Conservation (phyloP, 1,140 invertebrate species). For the Coelopa frigida region DNA sequence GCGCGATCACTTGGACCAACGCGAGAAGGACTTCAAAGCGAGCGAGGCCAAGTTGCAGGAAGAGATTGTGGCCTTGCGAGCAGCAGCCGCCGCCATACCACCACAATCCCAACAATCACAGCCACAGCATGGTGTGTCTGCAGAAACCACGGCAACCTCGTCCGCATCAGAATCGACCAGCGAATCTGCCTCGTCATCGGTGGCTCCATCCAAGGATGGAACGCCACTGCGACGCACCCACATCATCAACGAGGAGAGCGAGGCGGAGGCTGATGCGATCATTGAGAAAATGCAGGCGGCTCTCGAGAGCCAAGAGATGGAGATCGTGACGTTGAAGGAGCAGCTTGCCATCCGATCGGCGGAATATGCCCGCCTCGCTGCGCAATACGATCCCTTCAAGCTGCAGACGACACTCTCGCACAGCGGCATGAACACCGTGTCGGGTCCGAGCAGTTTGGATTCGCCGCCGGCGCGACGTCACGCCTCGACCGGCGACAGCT, state of each 20-base stretch:
- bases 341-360: conserved; percentile 51
- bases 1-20: conserved; percentile 55
- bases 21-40: conserved; percentile 52
- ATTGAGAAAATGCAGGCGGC: conserved; percentile 48
- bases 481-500: conserved; percentile 1
- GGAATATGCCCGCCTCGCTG: conserved; percentile 41
- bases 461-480: conserved; percentile 19
- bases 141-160: conserved; percentile 9
- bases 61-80: conserved; percentile 40
- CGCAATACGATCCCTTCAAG: conserved; percentile 43
- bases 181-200: neutral
- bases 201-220: conserved; percentile 7
- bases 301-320: conserved; percentile 58
- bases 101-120: conserved; percentile 13
- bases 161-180: conserved; percentile 7
- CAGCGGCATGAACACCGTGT: conserved; percentile 16
- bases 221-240: conserved; percentile 11
- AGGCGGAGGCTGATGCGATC: conserved; percentile 14
- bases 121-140: neutral
- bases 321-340: conserved; percentile 59
- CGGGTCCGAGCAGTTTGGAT: conserved; percentile 12
- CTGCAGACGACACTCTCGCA: conserved; percentile 23
- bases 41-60: conserved; percentile 47
- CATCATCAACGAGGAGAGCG: conserved; percentile 23
- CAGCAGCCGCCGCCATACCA: neutral